Evolutionary conservation across 2,888 invertebrate species (phyloP), one percentile per base, ranked within the genome.

Genomic region (Sinotaia quadrata): DNA sequence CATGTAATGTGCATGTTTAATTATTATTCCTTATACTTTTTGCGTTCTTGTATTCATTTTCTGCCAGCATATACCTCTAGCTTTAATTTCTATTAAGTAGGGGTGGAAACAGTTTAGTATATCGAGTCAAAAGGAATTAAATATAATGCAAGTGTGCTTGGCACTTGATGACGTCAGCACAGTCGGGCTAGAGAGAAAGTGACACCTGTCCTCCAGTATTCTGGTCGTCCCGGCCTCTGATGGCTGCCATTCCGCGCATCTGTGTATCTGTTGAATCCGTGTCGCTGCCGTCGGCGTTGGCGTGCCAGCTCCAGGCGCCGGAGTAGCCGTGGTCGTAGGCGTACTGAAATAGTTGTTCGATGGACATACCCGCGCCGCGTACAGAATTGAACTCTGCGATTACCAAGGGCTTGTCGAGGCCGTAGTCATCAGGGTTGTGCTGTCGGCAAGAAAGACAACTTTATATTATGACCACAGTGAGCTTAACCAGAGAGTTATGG

Each of bases 281-380:
- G 67, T 71, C 66, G 44, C 61, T 44, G 54, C 74, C 74, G 54
- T 72, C 70, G 12, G 72, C 74, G 52, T 63, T 62, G 33, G 73
- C 67, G 54, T 76, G 74, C 73, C 73, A 73, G 62, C 58, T 69
- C 73, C 73, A 73, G 15, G 71, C 73, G 24, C 73, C 73, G 8
- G 57, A 36, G 63, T 73, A 73, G 49, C 71, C 69, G 41, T 69
- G 60, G 31, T 51, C 65, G 69, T 73, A 73, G 47, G 61, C 63
- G 57, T 57, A 71, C 21, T 52, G 37, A 33, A 69, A 73, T 49
- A 66, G 60, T 33, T 71, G 51, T 24, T 52, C 56, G 47, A 67
- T 73, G 56, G 51, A 36, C 69, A 66, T 71, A 4, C 71, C 69
- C 1, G 59, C 73, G 4, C 73, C 73, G 12, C 56, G 29, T 10